These are phyloP conservation scores for Willowsia nigromaculata DNA, from an alignment of 2,888 invertebrate genomes.

Conservation along the genomic window DNA sequence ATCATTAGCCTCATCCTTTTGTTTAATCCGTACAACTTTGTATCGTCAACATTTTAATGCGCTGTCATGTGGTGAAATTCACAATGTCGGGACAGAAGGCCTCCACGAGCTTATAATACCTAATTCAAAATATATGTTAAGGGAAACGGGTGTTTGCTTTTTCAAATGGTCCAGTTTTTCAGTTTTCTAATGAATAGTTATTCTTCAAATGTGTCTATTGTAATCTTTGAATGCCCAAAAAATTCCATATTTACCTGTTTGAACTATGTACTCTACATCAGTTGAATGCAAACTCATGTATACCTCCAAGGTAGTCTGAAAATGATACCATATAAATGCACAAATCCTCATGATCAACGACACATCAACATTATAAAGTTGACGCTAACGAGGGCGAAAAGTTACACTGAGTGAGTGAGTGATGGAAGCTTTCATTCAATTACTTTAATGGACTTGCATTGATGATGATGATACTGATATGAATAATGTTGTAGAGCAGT, in stretches of 20 bases:
- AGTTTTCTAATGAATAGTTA: constrained; percentile 16
- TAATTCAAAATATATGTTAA: constrained; percentile 52
- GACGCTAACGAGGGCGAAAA: constrained; percentile 50
- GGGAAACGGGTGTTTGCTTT: constrained; percentile 41
- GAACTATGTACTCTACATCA: too few relatives aligned
- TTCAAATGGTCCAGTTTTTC: background rate
- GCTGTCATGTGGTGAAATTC: constrained; percentile 36
- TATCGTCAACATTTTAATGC: constrained; percentile 23
- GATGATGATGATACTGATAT: constrained; percentile 40
- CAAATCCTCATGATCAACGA: constrained; percentile 39
- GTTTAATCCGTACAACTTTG: background rate
- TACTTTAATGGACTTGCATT: constrained; percentile 67
- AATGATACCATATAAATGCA: background rate
- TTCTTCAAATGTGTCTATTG: background rate
- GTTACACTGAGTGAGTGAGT: constrained; percentile 30
- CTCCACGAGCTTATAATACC: background rate
- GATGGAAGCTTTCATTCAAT: constrained; percentile 70
- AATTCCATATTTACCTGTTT: background rate
- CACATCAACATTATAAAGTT: constrained; percentile 53
- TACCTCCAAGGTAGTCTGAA: constrained; percentile 13
- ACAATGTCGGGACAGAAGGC: background rate
- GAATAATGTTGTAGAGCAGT: background rate
- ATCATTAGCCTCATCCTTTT: background rate
- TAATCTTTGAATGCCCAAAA: background rate
- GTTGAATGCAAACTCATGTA: background rate